Evolutionary conservation across 2,113 vertebrate genomes (phyloP).

Genomic region (Neodon shergylaensis): DNA sequence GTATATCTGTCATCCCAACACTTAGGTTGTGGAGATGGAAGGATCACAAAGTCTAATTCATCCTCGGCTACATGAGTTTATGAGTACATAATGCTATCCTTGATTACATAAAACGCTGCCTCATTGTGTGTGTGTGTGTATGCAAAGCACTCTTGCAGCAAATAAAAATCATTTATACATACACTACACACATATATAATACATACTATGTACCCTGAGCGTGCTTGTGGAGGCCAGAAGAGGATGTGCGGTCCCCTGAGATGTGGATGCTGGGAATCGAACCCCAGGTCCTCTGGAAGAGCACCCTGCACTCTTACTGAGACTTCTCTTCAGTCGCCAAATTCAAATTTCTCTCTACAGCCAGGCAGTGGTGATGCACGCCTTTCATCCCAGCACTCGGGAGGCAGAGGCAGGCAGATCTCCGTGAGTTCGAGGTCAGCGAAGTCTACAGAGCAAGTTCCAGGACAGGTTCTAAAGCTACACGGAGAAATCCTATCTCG

Average conservation of each 20-base stretch:
- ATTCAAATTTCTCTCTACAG: background rate
- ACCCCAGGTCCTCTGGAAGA: background rate
- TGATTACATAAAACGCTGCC: background rate
- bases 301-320: background rate
- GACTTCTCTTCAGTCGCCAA: background rate
- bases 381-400: too few relatives aligned
- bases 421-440: too few relatives aligned
- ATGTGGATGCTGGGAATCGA: background rate
- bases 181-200: too few relatives aligned
- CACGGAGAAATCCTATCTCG: too few relatives aligned
- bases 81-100: background rate
- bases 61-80: background rate
- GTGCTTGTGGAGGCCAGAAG: background rate
- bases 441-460: too few relatives aligned
- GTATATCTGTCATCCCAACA: background rate
- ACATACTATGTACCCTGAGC: background rate
- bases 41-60: background rate
- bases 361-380: too few relatives aligned
- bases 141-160: background rate
- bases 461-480: too few relatives aligned
- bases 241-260: background rate
- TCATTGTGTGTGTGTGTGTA: too few relatives aligned
- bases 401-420: too few relatives aligned
- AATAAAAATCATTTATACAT: background rate
- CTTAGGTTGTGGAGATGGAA: background rate